A percentile compares a stretch with the other conserved stretches of the same genome.
phyloP scores from a whole-genome alignment of 2,888 invertebrate genomes.

The Nesidiocoris tenuis region DNA sequence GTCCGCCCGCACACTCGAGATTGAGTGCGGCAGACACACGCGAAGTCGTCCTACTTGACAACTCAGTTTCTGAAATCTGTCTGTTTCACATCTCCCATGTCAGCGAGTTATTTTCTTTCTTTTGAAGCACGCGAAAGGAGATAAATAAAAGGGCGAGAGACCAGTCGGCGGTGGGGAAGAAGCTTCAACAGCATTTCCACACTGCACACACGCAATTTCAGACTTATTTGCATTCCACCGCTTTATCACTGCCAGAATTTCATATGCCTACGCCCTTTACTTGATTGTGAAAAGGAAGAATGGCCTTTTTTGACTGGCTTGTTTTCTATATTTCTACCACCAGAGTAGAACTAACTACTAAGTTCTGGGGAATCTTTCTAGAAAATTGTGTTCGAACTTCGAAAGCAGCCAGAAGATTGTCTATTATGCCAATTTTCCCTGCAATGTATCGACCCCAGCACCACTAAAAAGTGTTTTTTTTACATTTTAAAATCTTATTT shows the following conservation, averaged over 20 bases:
- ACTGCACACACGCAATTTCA: slow-evolving; percentile 34
- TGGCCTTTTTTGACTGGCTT: too few species aligned
- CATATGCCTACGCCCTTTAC: not conserved
- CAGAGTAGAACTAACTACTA: too few species aligned
- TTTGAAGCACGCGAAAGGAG: not conserved
- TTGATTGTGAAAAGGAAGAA: not conserved
- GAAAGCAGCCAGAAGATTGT: too few species aligned
- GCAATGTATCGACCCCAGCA: too few species aligned
- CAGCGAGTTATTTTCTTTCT: slow-evolving; percentile 29
- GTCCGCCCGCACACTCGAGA: not conserved
- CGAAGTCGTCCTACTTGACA: slow-evolving; percentile 11
- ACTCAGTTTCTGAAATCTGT: slow-evolving; percentile 36
- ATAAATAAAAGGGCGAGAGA: slow-evolving; percentile 5
- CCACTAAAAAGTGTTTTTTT: too few species aligned
- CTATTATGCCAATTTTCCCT: too few species aligned
- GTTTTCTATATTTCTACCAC: too few species aligned
- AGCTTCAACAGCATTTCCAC: slow-evolving; percentile 7
- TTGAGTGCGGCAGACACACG: not conserved
- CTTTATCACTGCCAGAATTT: slow-evolving; percentile 24
- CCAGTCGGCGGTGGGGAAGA: slow-evolving; percentile 1
- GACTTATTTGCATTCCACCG: slow-evolving; percentile 35
- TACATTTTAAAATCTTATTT: too few species aligned
- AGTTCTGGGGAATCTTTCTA: too few species aligned
- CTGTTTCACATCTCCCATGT: slow-evolving; percentile 29
- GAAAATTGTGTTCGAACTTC: too few species aligned